These are phyloP conservation scores for Diarsia mendica DNA, from an alignment of 2,888 invertebrate genomes.

Conservation along the genomic window DNA sequence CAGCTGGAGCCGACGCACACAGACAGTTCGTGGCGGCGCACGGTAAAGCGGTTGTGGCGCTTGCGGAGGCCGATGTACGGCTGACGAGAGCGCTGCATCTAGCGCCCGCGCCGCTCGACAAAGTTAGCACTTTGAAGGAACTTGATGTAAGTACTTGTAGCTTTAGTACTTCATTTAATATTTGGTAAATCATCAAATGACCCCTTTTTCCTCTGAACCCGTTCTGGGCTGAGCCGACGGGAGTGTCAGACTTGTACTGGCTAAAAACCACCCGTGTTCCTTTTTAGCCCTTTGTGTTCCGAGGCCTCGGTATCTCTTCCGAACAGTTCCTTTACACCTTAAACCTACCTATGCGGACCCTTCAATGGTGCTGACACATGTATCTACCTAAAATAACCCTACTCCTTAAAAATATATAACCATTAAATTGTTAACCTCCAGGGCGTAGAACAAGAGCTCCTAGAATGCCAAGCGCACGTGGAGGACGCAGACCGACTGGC, in stretches of 20 bases:
- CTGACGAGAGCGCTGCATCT: slow-evolving; percentile 93
- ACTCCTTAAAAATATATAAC: neutral
- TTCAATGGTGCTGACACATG: too few species aligned
- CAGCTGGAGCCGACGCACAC: slow-evolving; percentile 91
- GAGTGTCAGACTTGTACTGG: too few species aligned
- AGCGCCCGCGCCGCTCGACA: slow-evolving; percentile 85
- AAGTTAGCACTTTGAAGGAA: slow-evolving; percentile 82
- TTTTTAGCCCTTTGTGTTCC: too few species aligned
- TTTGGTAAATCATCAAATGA: too few species aligned
- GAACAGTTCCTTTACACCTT: too few species aligned
- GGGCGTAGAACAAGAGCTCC: slow-evolving; percentile 82
- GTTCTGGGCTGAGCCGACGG: too few species aligned
- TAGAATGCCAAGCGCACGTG: slow-evolving; percentile 82
- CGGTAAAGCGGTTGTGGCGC: slow-evolving; percentile 92
- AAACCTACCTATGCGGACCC: too few species aligned
- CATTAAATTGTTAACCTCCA: slow-evolving; percentile 50
- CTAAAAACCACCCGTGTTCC: too few species aligned
- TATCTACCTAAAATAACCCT: too few species aligned
- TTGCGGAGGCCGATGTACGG: slow-evolving; percentile 93
- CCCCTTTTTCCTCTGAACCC: too few species aligned
- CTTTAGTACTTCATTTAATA: too few species aligned
- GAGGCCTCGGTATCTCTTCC: too few species aligned
- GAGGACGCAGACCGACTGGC: slow-evolving; percentile 83
- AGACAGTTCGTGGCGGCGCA: slow-evolving; percentile 93
- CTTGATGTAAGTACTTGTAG: slow-evolving; percentile 88